Conservation (phyloP, 1,140 invertebrate genomes). For the Sarcophaga bullata region DNA sequence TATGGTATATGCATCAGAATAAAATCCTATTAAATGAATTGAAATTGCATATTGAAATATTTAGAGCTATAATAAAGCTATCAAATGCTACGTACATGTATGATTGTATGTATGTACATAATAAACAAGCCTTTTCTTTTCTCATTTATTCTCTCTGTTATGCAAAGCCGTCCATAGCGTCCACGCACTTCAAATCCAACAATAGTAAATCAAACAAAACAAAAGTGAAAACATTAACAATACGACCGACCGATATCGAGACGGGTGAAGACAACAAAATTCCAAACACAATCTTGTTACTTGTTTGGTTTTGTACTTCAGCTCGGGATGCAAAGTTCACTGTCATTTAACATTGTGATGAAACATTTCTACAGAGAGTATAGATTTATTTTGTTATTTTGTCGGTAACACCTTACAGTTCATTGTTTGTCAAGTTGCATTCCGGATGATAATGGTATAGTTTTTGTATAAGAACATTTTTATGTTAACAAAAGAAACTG, state of each 20-base stretch:
- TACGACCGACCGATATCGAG: not conserved
- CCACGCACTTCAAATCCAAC: slow-evolving; percentile 12
- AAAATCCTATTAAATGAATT: too few relatives aligned
- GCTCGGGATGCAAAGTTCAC: not conserved
- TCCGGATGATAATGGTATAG: not conserved
- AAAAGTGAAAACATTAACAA: too few relatives aligned
- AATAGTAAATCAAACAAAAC: not conserved
- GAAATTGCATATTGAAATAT: too few relatives aligned
- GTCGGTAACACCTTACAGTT: not conserved
- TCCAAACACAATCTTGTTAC: not conserved
- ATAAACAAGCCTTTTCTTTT: not conserved
- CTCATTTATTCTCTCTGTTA: not conserved
- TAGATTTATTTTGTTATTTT: slow-evolving; percentile 5
- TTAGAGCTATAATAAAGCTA: too few relatives aligned
- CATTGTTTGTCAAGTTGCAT: not conserved
- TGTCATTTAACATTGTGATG: not conserved
- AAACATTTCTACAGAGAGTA: not conserved
- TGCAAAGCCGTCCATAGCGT: not conserved
- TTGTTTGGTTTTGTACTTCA: not conserved
- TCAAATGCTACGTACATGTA: too few relatives aligned
- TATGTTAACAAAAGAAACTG: not conserved
- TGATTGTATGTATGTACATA: not conserved
- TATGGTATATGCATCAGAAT: too few relatives aligned
- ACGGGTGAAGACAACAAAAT: not conserved
- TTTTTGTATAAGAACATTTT: too few relatives aligned